These are phyloP conservation scores for Drosophila bocqueti DNA, from an alignment of 1,140 invertebrate genomes.

Conservation along the genomic window DNA sequence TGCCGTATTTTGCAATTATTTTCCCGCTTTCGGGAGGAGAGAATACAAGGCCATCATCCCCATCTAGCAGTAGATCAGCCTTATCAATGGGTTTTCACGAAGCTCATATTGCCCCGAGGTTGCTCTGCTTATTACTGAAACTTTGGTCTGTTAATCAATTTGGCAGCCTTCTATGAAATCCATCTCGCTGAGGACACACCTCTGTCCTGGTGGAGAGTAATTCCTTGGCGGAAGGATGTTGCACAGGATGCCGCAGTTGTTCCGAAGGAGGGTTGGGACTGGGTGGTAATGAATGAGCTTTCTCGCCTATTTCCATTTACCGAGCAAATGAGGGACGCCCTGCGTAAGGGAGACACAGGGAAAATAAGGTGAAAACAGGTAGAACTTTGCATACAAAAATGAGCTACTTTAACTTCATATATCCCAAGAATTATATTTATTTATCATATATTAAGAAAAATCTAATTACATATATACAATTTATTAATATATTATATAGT, in stretches of 20 bases:
- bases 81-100: constrained; percentile 25
- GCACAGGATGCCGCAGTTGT: constrained; percentile 63
- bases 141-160: constrained; percentile 47
- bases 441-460: no score
- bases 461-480: no score
- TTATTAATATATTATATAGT: no score
- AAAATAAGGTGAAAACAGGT: not conserved
- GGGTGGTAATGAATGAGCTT: constrained; percentile 32
- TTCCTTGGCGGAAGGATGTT: constrained; percentile 65
- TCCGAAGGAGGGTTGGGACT: not conserved
- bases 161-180: not conserved
- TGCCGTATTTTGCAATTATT: constrained; percentile 37
- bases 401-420: not conserved
- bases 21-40: not conserved
- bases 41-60: constrained; percentile 28
- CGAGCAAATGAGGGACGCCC: constrained; percentile 1
- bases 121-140: constrained; percentile 37
- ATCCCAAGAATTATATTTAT: not conserved
- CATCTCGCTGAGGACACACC: no score
- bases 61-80: constrained; percentile 12
- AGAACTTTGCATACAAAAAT: not conserved
- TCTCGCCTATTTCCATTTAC: constrained; percentile 39
- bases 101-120: constrained; percentile 17
- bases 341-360: not conserved
- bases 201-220: constrained; percentile 33